Evolutionary conservation across 2,797 vertebrate genomes (phyloP).

Genomic region (Rhyacichthys aspro): DNA sequence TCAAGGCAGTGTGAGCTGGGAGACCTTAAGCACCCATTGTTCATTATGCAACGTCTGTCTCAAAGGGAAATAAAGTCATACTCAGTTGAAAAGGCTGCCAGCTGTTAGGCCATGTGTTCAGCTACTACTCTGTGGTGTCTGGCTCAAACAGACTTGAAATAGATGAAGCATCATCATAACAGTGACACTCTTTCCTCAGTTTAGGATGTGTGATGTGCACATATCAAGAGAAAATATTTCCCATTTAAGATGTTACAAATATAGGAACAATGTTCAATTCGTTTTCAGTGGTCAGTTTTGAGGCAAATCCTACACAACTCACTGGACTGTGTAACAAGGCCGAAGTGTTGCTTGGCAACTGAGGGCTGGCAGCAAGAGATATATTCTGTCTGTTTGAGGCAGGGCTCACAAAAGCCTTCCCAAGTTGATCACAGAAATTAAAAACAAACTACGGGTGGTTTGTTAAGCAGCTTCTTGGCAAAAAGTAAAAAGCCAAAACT

Average conservation of each 20-base stretch:
- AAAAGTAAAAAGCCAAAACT: constrained; percentile 6
- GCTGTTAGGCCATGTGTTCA: constrained; percentile 78
- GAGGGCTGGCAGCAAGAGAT: constrained; percentile 55
- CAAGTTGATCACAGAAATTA: constrained; percentile 49
- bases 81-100: constrained; percentile 71
- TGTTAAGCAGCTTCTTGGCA: constrained; percentile 5
- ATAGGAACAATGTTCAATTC: constrained; percentile 20
- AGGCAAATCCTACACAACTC: constrained; percentile 19
- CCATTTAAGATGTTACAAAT: neutral
- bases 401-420: constrained; percentile 54
- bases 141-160: constrained; percentile 40
- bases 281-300: constrained; percentile 29
- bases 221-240: neutral
- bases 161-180: constrained; percentile 29
- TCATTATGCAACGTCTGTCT: constrained; percentile 68
- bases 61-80: constrained; percentile 62
- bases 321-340: constrained; percentile 61
- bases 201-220: constrained; percentile 13
- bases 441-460: constrained; percentile 19
- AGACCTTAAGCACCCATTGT: constrained; percentile 66
- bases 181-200: neutral
- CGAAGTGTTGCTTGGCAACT: constrained; percentile 76
- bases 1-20: constrained; percentile 38
- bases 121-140: constrained; percentile 54
- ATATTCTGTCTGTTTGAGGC: constrained; percentile 46